Evolutionary conservation across 2,888 invertebrate species (phyloP), one percentile per base, ranked within the genome.

Genomic region (Netelia inedita): DNA sequence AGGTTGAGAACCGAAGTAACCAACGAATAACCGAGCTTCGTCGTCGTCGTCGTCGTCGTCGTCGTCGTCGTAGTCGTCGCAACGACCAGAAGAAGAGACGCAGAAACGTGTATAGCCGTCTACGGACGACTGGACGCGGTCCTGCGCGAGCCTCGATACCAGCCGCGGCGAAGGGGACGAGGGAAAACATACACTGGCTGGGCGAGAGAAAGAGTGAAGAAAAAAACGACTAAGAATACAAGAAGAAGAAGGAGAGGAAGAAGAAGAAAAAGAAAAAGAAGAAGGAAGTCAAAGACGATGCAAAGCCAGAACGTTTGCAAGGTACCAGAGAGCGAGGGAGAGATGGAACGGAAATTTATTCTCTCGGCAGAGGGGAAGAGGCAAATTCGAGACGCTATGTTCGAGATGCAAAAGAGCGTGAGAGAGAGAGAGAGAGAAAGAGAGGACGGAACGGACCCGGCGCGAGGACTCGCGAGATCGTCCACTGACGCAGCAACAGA

Each of bases 401-500:
- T 53, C 28, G 71, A 65, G 76, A 68, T 68, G 78, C 73, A 78
- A 59, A 53, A 57, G 21, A 43, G 66, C 16, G 61, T 57, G 61
- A 63, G 66, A 78, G 65, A 63, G 50, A 73, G 72, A 79, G 65
- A 53, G 57, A 81, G 43, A 53, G 61, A 73, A 68, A 46, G 66
- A 66, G 61, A 80, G 75, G 50, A 46, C 19, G 66, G 59, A 82
- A 68, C 50, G 79, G 66, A 61, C 72, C 71, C 57, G 74, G 19
- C 66, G 66, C 79, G 10, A 57, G 75, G 82, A 82, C 85, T 73
- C 79, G 85, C 82, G 86, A 76, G 79, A 63, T 87, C 87, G 86
- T 88, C 88, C 88, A 88, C 88, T 89, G 88, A 89, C 89, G 88
- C 88, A 89, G 89, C 89, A 91, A 89, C 88, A 86, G 89, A 88